Evolutionary conservation across 1,140 invertebrate species (phyloP).

Genomic region (Diorhabda elongata): DNA sequence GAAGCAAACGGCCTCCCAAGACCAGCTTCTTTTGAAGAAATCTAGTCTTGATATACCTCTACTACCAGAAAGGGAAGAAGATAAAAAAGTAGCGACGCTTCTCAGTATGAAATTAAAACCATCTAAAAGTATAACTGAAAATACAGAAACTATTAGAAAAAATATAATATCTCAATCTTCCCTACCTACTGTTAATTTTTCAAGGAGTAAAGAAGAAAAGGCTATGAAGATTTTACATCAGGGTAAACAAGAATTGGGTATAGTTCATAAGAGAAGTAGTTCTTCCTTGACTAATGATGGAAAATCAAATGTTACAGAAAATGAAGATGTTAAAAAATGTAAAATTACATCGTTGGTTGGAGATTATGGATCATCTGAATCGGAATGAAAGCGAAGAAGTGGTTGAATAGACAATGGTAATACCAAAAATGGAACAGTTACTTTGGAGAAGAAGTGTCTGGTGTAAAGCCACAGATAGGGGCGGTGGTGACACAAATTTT

Average conservation of each 20-base stretch:
- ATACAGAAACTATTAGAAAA: conserved; percentile 50
- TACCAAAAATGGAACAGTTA: no score
- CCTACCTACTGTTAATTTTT: conserved; percentile 55
- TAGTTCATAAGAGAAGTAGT: conserved; percentile 26
- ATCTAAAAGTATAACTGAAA: conserved; percentile 51
- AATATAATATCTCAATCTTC: conserved; percentile 49
- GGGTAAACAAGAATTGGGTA: conserved; percentile 29
- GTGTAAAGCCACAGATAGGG: no score
- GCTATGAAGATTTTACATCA: conserved; percentile 37
- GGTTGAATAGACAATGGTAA: no score
- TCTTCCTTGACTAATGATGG: neutral
- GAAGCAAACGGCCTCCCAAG: conserved; percentile 61
- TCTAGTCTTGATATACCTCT: conserved; percentile 74
- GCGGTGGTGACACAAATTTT: no score
- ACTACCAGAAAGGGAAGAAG: conserved; percentile 74
- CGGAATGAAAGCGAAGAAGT: conserved; percentile 1
- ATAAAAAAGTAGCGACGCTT: conserved; percentile 72
- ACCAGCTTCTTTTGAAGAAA: conserved; percentile 71
- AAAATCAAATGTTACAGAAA: neutral
- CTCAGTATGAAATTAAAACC: conserved; percentile 63
- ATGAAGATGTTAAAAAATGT: conserved; percentile 4
- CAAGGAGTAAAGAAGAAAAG: conserved; percentile 45
- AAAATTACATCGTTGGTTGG: conserved; percentile 22
- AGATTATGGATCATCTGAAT: conserved; percentile 28
- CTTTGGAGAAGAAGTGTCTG: no score